Base-by-base conservation (phyloP, 1,140 invertebrate species). In the Drosophila carrolli region DNA sequence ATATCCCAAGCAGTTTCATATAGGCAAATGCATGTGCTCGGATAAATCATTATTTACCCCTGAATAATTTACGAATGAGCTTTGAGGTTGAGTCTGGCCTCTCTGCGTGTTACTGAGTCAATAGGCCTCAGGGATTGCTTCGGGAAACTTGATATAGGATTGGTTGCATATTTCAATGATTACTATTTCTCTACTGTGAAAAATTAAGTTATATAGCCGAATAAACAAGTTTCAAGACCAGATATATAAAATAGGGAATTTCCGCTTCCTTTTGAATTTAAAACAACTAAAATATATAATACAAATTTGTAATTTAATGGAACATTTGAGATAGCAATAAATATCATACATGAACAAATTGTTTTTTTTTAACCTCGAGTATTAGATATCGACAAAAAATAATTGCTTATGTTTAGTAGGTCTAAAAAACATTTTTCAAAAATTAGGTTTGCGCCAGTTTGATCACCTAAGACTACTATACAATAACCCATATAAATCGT, bases 21-120 rank as follows among this genome's bases (percentile, higher is more conserved):
- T 67, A 14, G 27, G 19, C 35, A 5, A 38, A 53, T 19, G 32
- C 44, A n/a, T 19, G 29, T 27, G 48, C 41, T 74, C 37, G 56
- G 43, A 40, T 43, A 63, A 68, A 67, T 55, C 47, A 47, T 19
- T 70, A 58, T 71, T 71, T 43, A 71, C 51, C 65, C 51, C 37
- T 81, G 84, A 80, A 88, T 88, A 88, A 84, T 84, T 80, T 88
- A 88, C 80, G 50, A 88, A 83, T 79, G 78, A 88, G 83, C 82
- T 86, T 88, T 82, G 80, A 51, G 74, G 51, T 66, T 59, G 44
- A 19, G 68, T 62, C 37, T 54, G 60, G 37, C 68, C 57, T 40
- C 13, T 44, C 32, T 80, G 83, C 79, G 83, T 86, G 82, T 88
- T 86, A 61, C 14, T 76, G 38, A 72, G 79, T 88, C 83, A 86